These are phyloP conservation scores for Laticauda colubrina DNA, from an alignment of 2,113 vertebrate genomes.

Conservation along the genomic window DNA sequence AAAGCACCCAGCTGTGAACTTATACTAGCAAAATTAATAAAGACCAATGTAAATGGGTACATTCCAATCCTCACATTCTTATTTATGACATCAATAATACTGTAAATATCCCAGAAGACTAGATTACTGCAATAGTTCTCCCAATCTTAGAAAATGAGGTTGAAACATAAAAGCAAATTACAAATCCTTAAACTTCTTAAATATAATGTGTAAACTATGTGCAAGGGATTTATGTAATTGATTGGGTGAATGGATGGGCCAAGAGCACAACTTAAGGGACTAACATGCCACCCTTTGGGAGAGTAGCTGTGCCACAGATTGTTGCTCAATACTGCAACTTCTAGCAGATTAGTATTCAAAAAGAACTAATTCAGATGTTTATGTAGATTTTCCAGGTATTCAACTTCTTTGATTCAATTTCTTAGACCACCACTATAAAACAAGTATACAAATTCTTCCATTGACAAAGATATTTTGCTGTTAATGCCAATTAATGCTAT, in stretches of 20 bases:
- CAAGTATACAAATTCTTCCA: not conserved
- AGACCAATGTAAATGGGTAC: not conserved
- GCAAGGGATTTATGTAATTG: not conserved
- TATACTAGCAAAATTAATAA: not conserved
- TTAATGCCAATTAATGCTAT: not conserved
- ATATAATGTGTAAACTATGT: not conserved
- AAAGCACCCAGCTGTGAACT: not conserved
- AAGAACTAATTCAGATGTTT: not conserved
- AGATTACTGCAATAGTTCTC: not conserved
- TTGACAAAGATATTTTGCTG: not conserved
- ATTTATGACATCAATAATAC: not conserved
- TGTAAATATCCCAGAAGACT: not conserved
- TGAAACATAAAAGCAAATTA: not conserved
- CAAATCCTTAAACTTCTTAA: not conserved
- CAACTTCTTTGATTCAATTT: not conserved
- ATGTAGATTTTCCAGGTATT: not conserved
- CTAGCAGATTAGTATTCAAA: not conserved
- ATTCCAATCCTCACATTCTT: not conserved
- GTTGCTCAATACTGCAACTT: not conserved
- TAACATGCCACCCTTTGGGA: not conserved
- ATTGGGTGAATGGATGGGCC: not conserved
- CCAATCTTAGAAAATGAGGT: not conserved
- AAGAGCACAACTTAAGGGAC: not conserved
- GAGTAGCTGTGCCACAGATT: not conserved
- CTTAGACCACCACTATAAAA: not conserved